A percentile compares a stretch with the other conserved stretches of the same genome.
phyloP scores from a whole-genome alignment of 2,888 invertebrate species.

The Lysandra bellargus region DNA sequence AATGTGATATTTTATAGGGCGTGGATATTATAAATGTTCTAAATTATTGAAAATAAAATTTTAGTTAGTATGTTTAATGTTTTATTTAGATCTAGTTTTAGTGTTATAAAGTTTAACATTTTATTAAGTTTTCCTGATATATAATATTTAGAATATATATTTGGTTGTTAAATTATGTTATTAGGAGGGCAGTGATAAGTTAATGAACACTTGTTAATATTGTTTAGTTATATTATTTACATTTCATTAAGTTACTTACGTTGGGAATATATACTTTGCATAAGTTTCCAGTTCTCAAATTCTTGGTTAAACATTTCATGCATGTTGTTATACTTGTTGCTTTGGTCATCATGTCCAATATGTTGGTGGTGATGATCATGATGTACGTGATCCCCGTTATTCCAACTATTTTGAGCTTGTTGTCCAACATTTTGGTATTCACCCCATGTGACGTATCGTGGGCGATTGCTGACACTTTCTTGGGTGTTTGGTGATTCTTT shows the following conservation, averaged over 20 bases:
- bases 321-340: constrained; percentile 6
- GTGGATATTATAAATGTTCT: neutral
- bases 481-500: constrained; percentile 46
- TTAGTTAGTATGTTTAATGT: neutral
- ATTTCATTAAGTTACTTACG: constrained; percentile 1
- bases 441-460: neutral
- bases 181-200: constrained; percentile 15
- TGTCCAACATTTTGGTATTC: neutral
- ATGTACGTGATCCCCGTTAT: neutral
- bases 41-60: neutral
- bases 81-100: neutral
- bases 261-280: constrained; percentile 16
- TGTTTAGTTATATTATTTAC: neutral
- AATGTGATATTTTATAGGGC: neutral
- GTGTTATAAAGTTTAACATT: neutral
- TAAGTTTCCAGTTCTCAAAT: constrained; percentile 14
- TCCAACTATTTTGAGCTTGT: constrained; percentile 4
- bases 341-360: neutral
- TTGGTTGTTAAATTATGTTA: neutral
- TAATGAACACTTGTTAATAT: constrained; percentile 21
- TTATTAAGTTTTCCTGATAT: neutral
- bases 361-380: constrained; percentile 18
- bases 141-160: neutral
- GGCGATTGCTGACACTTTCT: constrained; percentile 34
- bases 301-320: constrained; percentile 4